Evolutionary conservation across 1,140 invertebrate species (phyloP), one percentile per base, ranked within the genome.

Genomic region (Drosophila subobscura): DNA sequence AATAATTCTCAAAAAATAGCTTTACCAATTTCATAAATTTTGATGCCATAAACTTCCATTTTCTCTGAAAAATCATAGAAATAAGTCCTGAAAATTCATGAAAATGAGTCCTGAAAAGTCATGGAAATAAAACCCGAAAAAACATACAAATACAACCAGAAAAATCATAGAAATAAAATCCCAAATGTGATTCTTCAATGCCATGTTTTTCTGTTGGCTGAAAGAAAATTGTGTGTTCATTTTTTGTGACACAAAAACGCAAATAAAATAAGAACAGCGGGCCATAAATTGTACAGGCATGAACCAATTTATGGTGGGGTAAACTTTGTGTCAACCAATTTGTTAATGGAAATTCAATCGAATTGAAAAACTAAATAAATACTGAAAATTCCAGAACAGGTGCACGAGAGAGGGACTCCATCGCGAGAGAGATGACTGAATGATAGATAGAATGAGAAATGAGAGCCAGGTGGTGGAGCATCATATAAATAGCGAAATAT

Each of bases 311-410:
- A 2, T 29, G 27, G 6, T 20, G 29, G 29, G 29, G 41, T 4
- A 49, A 56, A 55, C 33, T 53, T 42, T n/a, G 63, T 55, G 29
- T 68, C n/a, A 25, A 42, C 56, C 81, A 88, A 86, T 86, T 86
- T 88, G 83, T 88, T 88, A 86, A 86, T 86, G 81, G 74, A 86
- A 86, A 79, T 78, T 86, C 71, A 86, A 86, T 86, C 81, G 83
- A 81, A 88, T 72, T 81, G 59, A 67, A 80, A 86, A 86, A 85
- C 80, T 77, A 80, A 80, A 77, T 77, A 86, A 84, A 85, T 71
- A 79, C 55, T 42, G 37, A 41, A 41, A 61, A 57, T 66, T 25
- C 53, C 33, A 33, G 10, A 33, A 57, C 53, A 66, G 71, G 71
- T 73, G 74, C 20, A 57, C 27, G 45, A 57, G 25, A 37, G 33